A percentile compares a stretch with the other conserved stretches of the same genome.
Conservation (phyloP, 64 coral and sea anemone species). For the Porites australiensis region DNA sequence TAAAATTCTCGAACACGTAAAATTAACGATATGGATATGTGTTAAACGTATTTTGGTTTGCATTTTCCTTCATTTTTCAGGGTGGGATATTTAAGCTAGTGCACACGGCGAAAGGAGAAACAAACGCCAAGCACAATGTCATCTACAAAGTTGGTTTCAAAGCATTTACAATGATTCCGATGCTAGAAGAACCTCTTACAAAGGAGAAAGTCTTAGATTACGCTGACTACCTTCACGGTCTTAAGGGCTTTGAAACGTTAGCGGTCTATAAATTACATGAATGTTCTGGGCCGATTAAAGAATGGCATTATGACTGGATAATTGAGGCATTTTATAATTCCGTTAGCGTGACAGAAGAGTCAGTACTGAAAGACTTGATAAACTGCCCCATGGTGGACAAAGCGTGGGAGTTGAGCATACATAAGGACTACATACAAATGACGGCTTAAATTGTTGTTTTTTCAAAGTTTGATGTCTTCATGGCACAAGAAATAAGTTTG, state of each 20-base stretch:
- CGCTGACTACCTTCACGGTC: constrained; percentile 9
- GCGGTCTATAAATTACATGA: constrained; percentile 68
- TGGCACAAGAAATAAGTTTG: too few relatives aligned
- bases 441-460: neutral
- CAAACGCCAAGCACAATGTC: constrained; percentile 48
- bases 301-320: constrained; percentile 85
- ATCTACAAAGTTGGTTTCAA: constrained; percentile 64
- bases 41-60: neutral
- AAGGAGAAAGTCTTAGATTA: constrained; percentile 17
- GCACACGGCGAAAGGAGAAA: constrained; percentile 15
- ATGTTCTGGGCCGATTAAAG: constrained; percentile 59
- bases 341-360: neutral
- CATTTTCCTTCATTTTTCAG: constrained; percentile 15
- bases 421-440: constrained; percentile 77
- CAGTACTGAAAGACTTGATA: constrained; percentile 53
- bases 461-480: too few relatives aligned
- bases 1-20: too few relatives aligned
- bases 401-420: constrained; percentile 76
- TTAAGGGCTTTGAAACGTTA: constrained; percentile 61
- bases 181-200: neutral
- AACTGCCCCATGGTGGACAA: constrained; percentile 54
- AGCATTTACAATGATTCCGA: constrained; percentile 74
- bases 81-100: constrained; percentile 80
- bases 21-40: too few relatives aligned
- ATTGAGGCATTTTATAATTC: constrained; percentile 80